These are phyloP conservation scores for Galerucella calmariensis DNA, from an alignment of 2,888 invertebrate genomes.

Conservation along the genomic window DNA sequence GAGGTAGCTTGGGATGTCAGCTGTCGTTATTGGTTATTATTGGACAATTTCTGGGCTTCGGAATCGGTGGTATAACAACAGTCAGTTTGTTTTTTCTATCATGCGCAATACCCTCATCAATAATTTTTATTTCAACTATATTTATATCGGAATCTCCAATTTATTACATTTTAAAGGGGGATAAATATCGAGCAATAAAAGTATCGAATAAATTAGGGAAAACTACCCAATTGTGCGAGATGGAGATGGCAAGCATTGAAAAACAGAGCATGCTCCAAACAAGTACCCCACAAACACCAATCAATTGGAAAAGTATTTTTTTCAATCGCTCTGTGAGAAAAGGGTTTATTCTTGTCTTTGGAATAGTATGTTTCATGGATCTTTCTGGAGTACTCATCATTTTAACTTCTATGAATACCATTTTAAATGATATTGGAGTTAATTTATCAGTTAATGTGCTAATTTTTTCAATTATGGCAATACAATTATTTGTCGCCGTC, in stretches of 20 bases:
- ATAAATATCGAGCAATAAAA: conserved; percentile 11
- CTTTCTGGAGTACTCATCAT: conserved; percentile 82
- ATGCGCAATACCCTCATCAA: conserved; percentile 34
- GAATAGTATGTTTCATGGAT: conserved; percentile 85
- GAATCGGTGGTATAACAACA: conserved; percentile 39
- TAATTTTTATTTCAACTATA: conserved; percentile 29
- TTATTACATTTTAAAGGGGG: conserved; percentile 33
- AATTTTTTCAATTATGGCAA: conserved; percentile 79
- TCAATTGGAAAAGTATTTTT: conserved; percentile 18
- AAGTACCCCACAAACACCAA: conserved; percentile 53
- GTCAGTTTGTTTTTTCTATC: conserved; percentile 37
- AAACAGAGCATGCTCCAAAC: conserved; percentile 71
- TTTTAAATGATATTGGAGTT: conserved; percentile 74
- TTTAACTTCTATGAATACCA: conserved; percentile 78
- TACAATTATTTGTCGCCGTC: conserved; percentile 77
- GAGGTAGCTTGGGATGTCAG: conserved; percentile 75
- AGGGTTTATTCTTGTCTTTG: conserved; percentile 76
- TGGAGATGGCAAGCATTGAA: conserved; percentile 18
- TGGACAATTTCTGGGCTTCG: conserved; percentile 40
- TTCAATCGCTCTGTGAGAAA: conserved; percentile 25
- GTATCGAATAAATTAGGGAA: conserved; percentile 26
- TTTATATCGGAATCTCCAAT: conserved; percentile 47
- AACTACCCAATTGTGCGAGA: not conserved
- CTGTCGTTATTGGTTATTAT: conserved; percentile 28
- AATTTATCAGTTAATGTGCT: conserved; percentile 72